These are phyloP conservation scores for Callyntrura guangdongensis DNA, from an alignment of 2,888 invertebrate species.

Conservation along the genomic window DNA sequence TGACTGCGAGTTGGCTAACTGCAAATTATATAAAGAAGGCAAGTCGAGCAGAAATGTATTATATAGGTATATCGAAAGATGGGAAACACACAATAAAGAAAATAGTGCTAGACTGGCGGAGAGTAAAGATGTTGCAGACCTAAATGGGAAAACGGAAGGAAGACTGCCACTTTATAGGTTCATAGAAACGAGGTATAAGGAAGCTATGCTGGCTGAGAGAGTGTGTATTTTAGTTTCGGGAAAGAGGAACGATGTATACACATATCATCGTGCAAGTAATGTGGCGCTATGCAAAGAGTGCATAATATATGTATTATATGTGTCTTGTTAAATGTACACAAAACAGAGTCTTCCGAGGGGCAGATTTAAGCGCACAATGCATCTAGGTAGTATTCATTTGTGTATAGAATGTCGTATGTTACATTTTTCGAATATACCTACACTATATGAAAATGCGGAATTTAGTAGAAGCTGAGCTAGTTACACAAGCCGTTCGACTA, in stretches of 20 bases:
- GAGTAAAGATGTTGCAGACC: constrained; percentile 29
- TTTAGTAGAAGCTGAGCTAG: constrained; percentile 46
- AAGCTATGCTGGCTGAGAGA: constrained; percentile 60
- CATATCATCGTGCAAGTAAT: constrained; percentile 6
- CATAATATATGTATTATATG: constrained; percentile 22
- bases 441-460: constrained; percentile 66
- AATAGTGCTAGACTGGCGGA: constrained; percentile 51
- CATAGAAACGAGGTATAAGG: constrained; percentile 60
- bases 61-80: constrained; percentile 24
- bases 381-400: not conserved
- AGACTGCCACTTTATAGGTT: constrained; percentile 68
- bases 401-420: constrained; percentile 7
- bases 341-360: constrained; percentile 8
- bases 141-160: constrained; percentile 61
- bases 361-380: not conserved
- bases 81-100: constrained; percentile 62
- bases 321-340: constrained; percentile 36
- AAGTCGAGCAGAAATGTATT: constrained; percentile 57
- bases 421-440: not conserved
- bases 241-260: not conserved
- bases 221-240: not conserved
- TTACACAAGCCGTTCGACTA: constrained; percentile 39
- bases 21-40: constrained; percentile 57
- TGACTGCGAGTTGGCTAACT: constrained; percentile 70
- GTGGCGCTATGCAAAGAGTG: constrained; percentile 47